These are phyloP conservation scores for Spicauda simplicius DNA, from an alignment of 2,888 invertebrate genomes.

Conservation along the genomic window DNA sequence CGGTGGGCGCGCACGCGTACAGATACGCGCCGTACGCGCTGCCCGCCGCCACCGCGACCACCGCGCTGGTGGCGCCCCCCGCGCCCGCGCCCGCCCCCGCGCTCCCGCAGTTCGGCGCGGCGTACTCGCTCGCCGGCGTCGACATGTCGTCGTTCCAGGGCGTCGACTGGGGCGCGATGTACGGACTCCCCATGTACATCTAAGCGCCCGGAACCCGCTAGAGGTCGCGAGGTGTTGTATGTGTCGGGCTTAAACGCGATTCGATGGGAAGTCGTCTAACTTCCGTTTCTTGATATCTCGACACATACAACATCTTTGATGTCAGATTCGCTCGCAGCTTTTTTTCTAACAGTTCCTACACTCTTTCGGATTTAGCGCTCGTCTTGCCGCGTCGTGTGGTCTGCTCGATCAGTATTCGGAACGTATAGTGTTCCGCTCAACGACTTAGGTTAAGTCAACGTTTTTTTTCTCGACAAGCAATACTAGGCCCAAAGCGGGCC, in stretches of 20 bases:
- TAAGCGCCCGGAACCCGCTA: conserved; percentile 70
- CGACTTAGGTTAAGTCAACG: conserved; percentile 58
- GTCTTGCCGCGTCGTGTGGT: conserved; percentile 61
- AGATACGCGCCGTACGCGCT: conserved; percentile 83
- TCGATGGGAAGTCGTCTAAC: background rate
- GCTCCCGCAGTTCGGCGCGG: conserved; percentile 87
- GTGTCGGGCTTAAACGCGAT: too few species aligned
- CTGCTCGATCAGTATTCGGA: conserved; percentile 47
- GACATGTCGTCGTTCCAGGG: conserved; percentile 97
- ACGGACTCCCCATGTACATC: conserved; percentile 97
- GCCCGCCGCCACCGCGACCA: conserved; percentile 79
- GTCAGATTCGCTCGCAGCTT: conserved; percentile 51
- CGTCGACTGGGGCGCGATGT: conserved; percentile 96
- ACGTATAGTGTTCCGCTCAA: conserved; percentile 52
- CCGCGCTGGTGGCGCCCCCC: conserved; percentile 79
- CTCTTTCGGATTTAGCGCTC: conserved; percentile 48
- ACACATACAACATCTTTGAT: conserved; percentile 37
- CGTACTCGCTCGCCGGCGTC: conserved; percentile 94
- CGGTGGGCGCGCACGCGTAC: conserved; percentile 70
- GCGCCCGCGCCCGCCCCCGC: conserved; percentile 84
- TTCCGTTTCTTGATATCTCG: background rate
- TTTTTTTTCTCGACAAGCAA: conserved; percentile 58
- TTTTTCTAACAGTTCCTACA: conserved; percentile 65
- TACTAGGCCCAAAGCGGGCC: conserved; percentile 59
- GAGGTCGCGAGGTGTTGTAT: background rate